Conservation (phyloP, 2,113 vertebrate species). For the Ornithorhynchus anatinus region DNA sequence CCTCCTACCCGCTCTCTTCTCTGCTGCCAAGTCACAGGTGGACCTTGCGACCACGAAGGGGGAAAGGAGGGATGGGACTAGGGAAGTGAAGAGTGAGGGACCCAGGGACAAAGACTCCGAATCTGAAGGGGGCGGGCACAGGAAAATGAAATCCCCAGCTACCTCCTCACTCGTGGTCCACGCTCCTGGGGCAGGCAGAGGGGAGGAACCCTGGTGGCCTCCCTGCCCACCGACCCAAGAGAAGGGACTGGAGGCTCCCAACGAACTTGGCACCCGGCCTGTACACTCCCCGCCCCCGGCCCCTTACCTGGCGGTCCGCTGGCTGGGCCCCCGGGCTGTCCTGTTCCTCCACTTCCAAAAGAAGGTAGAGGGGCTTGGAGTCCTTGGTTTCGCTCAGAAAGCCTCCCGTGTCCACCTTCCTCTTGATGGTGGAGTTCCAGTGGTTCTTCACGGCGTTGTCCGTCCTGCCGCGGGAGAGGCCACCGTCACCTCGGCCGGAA, state of each 20-base stretch:
- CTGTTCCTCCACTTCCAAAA: constrained; percentile 74
- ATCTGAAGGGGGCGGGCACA: too few relatives aligned
- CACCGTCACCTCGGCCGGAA: too few relatives aligned
- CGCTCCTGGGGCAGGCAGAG: too few relatives aligned
- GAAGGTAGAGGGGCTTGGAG: constrained; percentile 60
- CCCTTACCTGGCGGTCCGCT: constrained; percentile 66
- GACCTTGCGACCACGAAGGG: too few relatives aligned
- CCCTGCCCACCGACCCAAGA: not conserved
- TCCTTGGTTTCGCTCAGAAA: constrained; percentile 79
- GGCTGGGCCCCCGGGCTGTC: constrained; percentile 72
- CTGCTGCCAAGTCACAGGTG: too few relatives aligned
- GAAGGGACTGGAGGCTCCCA: not conserved
- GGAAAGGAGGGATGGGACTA: too few relatives aligned
- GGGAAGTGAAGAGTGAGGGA: too few relatives aligned
- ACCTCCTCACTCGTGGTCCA: too few relatives aligned
- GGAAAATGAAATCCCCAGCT: too few relatives aligned
- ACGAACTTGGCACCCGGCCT: not conserved
- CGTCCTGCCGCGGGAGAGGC: constrained; percentile 72
- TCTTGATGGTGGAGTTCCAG: constrained; percentile 98
- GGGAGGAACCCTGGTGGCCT: too few relatives aligned
- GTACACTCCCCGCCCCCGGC: not conserved
- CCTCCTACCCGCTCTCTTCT: too few relatives aligned
- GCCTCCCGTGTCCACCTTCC: constrained; percentile 90
- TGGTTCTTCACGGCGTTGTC: constrained; percentile 99
- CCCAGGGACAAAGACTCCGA: too few relatives aligned